Base-by-base conservation (phyloP, 2,888 invertebrate species). In the Eueremaeus valkanovi region DNA sequence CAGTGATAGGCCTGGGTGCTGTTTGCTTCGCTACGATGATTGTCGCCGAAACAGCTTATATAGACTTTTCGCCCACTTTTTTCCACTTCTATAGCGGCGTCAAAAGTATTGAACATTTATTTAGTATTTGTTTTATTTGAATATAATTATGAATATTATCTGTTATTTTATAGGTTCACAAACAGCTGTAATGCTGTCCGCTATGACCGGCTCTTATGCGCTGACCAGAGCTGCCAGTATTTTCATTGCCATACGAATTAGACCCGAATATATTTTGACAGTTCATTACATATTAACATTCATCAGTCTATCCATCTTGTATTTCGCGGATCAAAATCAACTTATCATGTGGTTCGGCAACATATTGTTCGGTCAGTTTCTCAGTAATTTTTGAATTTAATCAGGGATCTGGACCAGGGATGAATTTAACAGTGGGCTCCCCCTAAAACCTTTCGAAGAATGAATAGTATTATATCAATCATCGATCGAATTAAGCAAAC, bases 31-130 rank as follows among this genome's bases (percentile, higher is more conserved):
- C 70, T 1, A 70, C 70, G 5, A 18, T 42, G 2, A 29, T 70
- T 27, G 70, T 29, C 1, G 8, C 24, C 24, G 70, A 70, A n/a
- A 29, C 42, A 0, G 70, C 70, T 27, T 70, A 27, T 29, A 42
- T 70, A 2, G 70, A 70, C 21, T 70, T 45, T 70, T 70, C 70
- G 3, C 70, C 70, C 3, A 70, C 70, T 0, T 70, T 42, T n/a
- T 70, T 70, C 45, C 40, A 21, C 8, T 9, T 6, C 9, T 42
- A 42, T 45, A 36, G 36, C 11, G 36, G 36, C 11, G 5, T 36
- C 36, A 36, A 5, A 8, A 11, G 5, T 36, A 36, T 11, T 36
- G 11, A 36, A 36, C 6, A 36, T 5, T 36, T 36, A 36, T 36
- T 36, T 11, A 36, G 11, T 8, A 36, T 36, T 36, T 5, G 51